phyloP scores from a whole-genome alignment of 2,113 vertebrate genomes.

The Climacteris rufus region DNA sequence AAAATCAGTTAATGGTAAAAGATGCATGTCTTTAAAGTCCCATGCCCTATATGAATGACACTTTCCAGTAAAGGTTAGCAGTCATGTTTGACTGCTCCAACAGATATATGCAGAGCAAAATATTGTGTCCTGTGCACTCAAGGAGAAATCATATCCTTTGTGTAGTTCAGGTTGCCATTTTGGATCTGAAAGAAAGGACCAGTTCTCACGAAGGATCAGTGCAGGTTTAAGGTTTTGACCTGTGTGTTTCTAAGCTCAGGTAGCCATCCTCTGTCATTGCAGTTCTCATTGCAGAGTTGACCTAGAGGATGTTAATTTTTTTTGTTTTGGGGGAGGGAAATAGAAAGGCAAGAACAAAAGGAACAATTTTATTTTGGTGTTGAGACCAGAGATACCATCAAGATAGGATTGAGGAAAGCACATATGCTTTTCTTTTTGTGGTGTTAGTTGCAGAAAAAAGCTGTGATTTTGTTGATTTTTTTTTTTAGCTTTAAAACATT shows the following conservation, averaged over 20 bases:
- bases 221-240: neutral
- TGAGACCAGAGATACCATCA: neutral
- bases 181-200: neutral
- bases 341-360: neutral
- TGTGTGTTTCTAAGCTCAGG: neutral
- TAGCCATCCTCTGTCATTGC: neutral
- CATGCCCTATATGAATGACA: neutral
- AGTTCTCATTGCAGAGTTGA: neutral
- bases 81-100: neutral
- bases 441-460: neutral
- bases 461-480: no score
- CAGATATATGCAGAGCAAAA: neutral
- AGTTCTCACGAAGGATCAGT: neutral
- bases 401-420: neutral
- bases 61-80: neutral
- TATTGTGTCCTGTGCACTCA: neutral
- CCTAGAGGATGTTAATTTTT: neutral
- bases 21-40: rapidly evolving
- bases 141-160: neutral
- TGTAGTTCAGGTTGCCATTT: neutral
- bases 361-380: neutral
- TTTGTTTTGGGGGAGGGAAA: neutral
- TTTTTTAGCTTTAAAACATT: neutral
- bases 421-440: neutral
- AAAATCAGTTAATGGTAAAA: neutral